Conservation (phyloP, 2,797 vertebrate species). For the Myotis planiceps region DNA sequence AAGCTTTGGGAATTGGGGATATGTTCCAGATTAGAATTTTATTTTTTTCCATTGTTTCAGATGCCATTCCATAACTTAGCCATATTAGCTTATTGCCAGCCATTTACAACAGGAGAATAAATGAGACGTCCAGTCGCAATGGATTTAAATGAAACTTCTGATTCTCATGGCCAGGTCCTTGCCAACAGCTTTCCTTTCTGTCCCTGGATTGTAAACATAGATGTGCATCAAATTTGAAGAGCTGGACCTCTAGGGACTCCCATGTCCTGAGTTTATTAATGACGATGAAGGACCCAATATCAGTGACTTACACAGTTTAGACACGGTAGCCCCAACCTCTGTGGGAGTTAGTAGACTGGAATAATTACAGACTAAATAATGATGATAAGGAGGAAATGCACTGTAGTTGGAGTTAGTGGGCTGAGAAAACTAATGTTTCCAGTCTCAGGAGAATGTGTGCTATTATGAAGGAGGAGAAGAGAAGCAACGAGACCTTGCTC, state of each 20-base stretch:
- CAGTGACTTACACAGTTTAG: conserved; percentile 66
- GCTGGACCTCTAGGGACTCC: conserved; percentile 25
- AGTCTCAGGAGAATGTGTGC: conserved; percentile 60
- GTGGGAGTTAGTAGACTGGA: conserved; percentile 78
- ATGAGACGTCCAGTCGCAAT: background rate
- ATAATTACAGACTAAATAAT: conserved; percentile 81
- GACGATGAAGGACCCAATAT: conserved; percentile 75
- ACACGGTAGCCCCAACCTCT: conserved; percentile 73
- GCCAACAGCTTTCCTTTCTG: background rate
- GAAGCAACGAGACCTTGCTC: conserved; percentile 35
- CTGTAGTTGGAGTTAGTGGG: conserved; percentile 78
- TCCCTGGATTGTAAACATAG: conserved; percentile 6
- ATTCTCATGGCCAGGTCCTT: conserved; percentile 49
- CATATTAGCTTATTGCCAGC: background rate
- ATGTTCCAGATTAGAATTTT: background rate
- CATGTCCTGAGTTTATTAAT: conserved; percentile 52
- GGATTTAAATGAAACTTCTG: conserved; percentile 54
- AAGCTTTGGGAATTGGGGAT: background rate
- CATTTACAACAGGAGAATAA: conserved; percentile 35
- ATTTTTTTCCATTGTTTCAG: background rate
- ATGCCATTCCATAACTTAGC: background rate
- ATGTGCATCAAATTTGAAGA: background rate
- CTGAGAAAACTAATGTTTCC: conserved; percentile 79
- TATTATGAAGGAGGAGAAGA: conserved; percentile 18
- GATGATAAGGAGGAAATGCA: conserved; percentile 77